A percentile compares a stretch with the other conserved stretches of the same genome.
phyloP scores from a whole-genome alignment of 23 tunicate genomes.

The Ascidia mentula region DNA sequence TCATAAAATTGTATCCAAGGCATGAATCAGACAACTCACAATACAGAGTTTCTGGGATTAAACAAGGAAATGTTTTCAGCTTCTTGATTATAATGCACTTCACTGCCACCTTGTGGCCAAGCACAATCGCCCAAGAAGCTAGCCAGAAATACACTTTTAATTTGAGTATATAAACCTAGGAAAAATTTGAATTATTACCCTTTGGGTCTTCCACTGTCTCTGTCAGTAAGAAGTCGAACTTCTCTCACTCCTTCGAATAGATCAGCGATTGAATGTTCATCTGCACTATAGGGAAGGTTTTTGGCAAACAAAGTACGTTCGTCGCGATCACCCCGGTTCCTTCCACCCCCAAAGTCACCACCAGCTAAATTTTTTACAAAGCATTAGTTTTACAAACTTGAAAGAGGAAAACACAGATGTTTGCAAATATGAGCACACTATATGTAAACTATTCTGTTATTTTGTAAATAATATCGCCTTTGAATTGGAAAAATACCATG shows the following conservation, averaged over 20 bases:
- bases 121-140: constrained; percentile 37
- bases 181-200: constrained; percentile 41
- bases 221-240: constrained; percentile 58
- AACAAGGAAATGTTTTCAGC: constrained; percentile 32
- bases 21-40: constrained; percentile 41
- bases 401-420: too few species aligned
- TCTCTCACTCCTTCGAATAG: constrained; percentile 84
- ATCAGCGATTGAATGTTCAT: constrained; percentile 44
- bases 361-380: too few species aligned
- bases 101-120: constrained; percentile 16
- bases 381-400: too few species aligned
- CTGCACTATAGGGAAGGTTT: constrained; percentile 73
- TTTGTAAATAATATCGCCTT: too few species aligned
- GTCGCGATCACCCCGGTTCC: constrained; percentile 41
- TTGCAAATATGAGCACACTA: too few species aligned
- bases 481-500: too few species aligned
- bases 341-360: constrained; percentile 18
- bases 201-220: constrained; percentile 54
- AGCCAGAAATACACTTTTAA: not conserved
- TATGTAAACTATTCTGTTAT: too few species aligned
- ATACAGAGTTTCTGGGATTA: constrained; percentile 34
- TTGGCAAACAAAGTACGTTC: constrained; percentile 70
- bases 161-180: not conserved
- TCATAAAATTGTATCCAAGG: constrained; percentile 37
- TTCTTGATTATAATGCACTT: constrained; percentile 46